These are phyloP conservation scores for Lithophane semibrunnea DNA, from an alignment of 2,888 invertebrate species.

Conservation along the genomic window DNA sequence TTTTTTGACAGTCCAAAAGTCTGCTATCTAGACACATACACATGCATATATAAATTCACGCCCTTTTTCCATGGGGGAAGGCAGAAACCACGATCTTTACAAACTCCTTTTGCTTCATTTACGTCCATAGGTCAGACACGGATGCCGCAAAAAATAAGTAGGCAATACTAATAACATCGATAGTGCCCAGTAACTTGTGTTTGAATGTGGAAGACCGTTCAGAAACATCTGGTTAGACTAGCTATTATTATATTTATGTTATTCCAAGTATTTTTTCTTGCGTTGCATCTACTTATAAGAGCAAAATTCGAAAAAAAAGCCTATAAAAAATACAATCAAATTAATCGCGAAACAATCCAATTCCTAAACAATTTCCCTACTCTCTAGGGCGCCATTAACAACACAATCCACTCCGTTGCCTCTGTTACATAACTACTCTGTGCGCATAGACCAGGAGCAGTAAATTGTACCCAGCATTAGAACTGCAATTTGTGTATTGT, in stretches of 20 bases:
- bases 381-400: conserved; percentile 51
- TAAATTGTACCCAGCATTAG: conserved; percentile 74
- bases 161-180: neutral
- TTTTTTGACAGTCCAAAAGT: neutral
- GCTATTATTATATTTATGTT: neutral
- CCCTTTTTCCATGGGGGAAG: neutral
- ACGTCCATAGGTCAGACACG: neutral
- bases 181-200: neutral
- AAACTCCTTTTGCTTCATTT: neutral
- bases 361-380: conserved; percentile 36
- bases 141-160: neutral
- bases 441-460: conserved; percentile 58
- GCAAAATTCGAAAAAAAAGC: neutral
- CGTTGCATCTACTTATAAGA: neutral
- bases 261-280: neutral
- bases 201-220: neutral
- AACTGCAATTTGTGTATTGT: conserved; percentile 84
- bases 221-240: neutral
- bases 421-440: conserved; percentile 55
- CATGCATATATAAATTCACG: neutral
- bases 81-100: neutral
- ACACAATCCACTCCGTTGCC: conserved; percentile 23
- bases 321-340: conserved; percentile 9
- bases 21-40: neutral
- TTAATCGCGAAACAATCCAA: conserved; percentile 47